Percentiles rank a stretch among this genome's conserved stretches.
Conservation (phyloP, 2,888 invertebrate genomes). For the Caenorhabditis plicata region DNA sequence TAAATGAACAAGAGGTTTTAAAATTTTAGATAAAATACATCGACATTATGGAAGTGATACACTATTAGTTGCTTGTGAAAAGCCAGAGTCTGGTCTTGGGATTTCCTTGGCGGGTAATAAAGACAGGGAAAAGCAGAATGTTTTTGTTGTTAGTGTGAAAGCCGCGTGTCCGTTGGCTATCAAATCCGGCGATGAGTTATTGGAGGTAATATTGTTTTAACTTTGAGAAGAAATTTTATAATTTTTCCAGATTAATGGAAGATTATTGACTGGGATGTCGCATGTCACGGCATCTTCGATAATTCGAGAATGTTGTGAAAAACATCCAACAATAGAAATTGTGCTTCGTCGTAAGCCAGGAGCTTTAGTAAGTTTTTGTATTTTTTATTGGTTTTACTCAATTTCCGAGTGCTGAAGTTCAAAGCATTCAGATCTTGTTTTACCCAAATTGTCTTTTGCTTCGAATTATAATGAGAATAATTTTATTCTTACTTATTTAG, state of each 20-base stretch:
- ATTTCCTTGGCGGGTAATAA: conserved; percentile 90
- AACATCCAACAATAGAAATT: conserved; percentile 47
- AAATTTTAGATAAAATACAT: conserved; percentile 84
- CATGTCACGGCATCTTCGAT: conserved; percentile 93
- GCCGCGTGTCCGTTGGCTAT: conserved; percentile 80
- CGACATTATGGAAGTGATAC: conserved; percentile 84
- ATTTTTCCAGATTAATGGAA: conserved; percentile 81
- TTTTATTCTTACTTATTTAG: no score
- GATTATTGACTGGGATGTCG: conserved; percentile 87
- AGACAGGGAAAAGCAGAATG: conserved; percentile 71
- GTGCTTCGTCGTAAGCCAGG: conserved; percentile 38
- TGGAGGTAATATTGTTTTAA: no score
- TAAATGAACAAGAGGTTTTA: no score
- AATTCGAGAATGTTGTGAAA: conserved; percentile 74
- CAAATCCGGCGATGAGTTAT: conserved; percentile 87
- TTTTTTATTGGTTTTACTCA: no score
- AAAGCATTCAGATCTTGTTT: no score
- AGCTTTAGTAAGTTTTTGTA: conserved; percentile 31
- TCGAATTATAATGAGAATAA: no score
- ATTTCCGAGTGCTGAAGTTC: no score
- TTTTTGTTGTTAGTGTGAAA: conserved; percentile 92
- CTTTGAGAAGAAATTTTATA: conserved; percentile 72
- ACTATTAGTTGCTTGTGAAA: conserved; percentile 76
- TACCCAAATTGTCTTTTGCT: no score
- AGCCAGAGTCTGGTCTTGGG: conserved; percentile 79